Base-by-base conservation (phyloP, 2,888 invertebrate species). In the Crepidodera aurea region DNA sequence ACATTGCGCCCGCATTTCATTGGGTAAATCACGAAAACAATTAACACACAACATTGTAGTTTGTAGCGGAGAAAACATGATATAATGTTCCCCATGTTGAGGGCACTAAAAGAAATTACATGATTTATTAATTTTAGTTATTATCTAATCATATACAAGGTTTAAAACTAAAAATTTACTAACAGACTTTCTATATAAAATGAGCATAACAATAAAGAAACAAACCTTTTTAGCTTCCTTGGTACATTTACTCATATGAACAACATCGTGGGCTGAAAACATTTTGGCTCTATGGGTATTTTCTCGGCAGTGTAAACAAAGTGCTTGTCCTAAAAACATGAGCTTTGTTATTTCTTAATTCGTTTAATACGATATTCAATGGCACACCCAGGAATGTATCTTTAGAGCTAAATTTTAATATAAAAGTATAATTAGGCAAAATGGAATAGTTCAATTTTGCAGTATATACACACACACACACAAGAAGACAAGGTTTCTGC, bases 261-360 rank as follows among this genome's bases (percentile, higher is more conserved):
- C 86, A 12, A 91, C 86, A 65, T 90, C 89, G 76, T 91, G 91
- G 18, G 85, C 82, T 0, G 89, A 85, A 78, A 91, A 91, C 90
- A 91, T 91, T 78, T 89, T 89, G 2, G 91, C 91, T 68, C 88
- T 82, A 74, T 91, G 91, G 0, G 91, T 91, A 71, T 88, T 87
- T 73, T 89, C 88, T 51, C 90, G 83, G 79, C 91, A 91, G 62
- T 83, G 83, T 15, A 83, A 83, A 79, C 91, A 91, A 60, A 91
- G 79, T 2, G 90, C 88, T 83, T 91, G 91, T 61, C 89, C 88
- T 88, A 76, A 25, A 76, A 57, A 29, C 6, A 50, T 1, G 2
- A 37, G 7, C 39, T 12, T 39, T 12, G n/a, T 34, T 12, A 34
- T 34, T n/a, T n/a, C n/a, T n/a, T n/a, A n/a, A n/a, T n/a, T n/a